Base-by-base conservation (phyloP, 2,888 invertebrate species). In the Tigriopus californicus region DNA sequence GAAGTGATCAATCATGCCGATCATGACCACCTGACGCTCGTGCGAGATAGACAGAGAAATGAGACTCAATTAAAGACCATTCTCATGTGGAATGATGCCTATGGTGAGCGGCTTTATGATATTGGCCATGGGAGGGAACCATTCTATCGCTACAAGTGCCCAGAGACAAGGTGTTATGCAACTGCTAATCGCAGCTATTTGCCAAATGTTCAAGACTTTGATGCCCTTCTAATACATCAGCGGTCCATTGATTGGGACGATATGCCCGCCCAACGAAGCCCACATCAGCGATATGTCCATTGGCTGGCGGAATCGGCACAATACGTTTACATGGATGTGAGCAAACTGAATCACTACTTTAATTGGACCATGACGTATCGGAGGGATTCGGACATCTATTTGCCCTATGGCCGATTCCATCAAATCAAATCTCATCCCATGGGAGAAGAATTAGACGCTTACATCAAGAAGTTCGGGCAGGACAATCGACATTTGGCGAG, bases 301-400 rank as follows among this genome's bases (percentile, higher is more conserved):
- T 57, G 24, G 40, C 15, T 57, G 1, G 42, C 46, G 11, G 57
- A 57, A 46, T 46, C 46, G n/a, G 57, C 57, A 20, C 57, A 57
- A 25, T 57, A 57, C 22, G n/a, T 57, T 15, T 57, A 57, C 46
- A 57, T 44, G 46, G 57, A 57, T 46, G 46, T 57, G 18, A 13
- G n/a, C 2, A 20, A n/a, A 15, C 25, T 57, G 57, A 46, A 57
- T 24, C 13, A 25, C 22, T 58, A 49, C 44, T 65, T 65, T 60
- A 65, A 65, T 46, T 63, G 65, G 65, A 65, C 65, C 11, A 64
- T 65, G 64, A 65, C 63, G 20, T 65, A 65, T 53, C 54, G 65
- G 18, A 47, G 56, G n/a, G 62, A 62, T 42, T 65, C 65, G 3
- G 65, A 65, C 47, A 48, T 65, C 15, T 60, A 58, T 20, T 44